Evolutionary conservation across 2,888 invertebrate genomes (phyloP).

Genomic region (Gisinianus flammeolus): DNA sequence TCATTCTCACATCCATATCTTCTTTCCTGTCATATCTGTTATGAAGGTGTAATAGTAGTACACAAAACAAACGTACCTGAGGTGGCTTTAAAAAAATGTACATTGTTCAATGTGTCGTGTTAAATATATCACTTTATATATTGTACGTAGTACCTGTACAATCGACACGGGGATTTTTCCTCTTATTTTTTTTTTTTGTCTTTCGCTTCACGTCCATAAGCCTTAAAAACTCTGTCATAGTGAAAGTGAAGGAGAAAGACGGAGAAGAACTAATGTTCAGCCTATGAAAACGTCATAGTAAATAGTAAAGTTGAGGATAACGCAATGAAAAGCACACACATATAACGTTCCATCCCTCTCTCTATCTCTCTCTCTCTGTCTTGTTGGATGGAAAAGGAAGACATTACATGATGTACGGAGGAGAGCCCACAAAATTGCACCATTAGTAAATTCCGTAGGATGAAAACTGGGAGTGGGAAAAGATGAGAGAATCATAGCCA

Average conservation of each 20-base stretch:
- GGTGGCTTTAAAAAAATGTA: not conserved
- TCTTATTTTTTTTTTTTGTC: no score
- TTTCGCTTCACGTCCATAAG: no score
- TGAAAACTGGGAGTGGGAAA: constrained; percentile 9
- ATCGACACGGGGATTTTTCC: not conserved
- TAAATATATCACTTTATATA: no score
- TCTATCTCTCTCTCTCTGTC: not conserved
- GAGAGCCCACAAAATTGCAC: constrained; percentile 43
- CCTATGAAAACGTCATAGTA: not conserved
- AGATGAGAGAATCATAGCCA: constrained; percentile 24
- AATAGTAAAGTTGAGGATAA: constrained; percentile 13
- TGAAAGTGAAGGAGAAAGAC: not conserved
- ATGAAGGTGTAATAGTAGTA: not conserved
- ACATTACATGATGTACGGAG: not conserved
- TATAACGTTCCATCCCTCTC: constrained; percentile 11
- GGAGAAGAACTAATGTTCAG: not conserved
- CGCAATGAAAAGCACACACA: not conserved
- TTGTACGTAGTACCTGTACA: no score
- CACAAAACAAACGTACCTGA: not conserved
- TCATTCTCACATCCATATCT: no score
- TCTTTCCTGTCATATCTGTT: no score
- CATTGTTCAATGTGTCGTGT: not conserved
- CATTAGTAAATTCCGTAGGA: constrained; percentile 46
- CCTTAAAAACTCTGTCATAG: not conserved
- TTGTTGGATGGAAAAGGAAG: not conserved